phyloP scores from a whole-genome alignment of 2,888 invertebrate genomes.

The Pomacea canaliculata region DNA sequence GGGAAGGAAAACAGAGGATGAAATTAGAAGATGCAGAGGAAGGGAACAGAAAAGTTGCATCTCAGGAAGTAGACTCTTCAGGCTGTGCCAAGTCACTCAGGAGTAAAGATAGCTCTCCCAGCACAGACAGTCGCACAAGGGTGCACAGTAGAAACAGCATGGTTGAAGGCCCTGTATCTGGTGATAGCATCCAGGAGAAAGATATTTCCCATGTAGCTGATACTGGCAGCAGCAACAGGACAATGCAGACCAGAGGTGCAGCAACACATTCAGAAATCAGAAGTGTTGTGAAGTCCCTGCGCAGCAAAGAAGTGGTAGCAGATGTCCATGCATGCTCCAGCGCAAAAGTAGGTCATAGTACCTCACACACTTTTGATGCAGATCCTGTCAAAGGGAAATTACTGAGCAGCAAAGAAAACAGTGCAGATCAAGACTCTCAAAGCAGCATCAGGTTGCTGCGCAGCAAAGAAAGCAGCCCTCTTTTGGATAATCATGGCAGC shows the following conservation, averaged over 20 bases:
- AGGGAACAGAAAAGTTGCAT: background rate
- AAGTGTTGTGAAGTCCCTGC: background rate
- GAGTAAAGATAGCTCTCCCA: background rate
- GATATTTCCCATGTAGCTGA: background rate
- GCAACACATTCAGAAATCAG: background rate
- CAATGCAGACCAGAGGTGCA: background rate
- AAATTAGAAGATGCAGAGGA: background rate
- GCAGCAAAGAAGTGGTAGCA: background rate
- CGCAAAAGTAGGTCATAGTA: background rate
- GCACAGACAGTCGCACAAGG: background rate
- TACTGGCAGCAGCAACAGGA: background rate
- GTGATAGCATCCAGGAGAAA: background rate
- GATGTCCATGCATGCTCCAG: background rate
- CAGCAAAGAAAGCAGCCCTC: background rate
- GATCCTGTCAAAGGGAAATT: background rate
- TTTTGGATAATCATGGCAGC: no score
- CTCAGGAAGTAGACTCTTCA: background rate
- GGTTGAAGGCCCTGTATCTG: no score
- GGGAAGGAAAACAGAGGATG: background rate
- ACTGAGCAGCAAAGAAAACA: background rate
- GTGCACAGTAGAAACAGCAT: background rate
- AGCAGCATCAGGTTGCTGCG: background rate
- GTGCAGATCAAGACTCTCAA: background rate
- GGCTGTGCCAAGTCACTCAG: background rate
- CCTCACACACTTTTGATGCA: background rate